Evolutionary conservation across 92 coral and sea anemone genomes (phyloP), one percentile per base, ranked within the genome.

Genomic region (Siderastrea radians): DNA sequence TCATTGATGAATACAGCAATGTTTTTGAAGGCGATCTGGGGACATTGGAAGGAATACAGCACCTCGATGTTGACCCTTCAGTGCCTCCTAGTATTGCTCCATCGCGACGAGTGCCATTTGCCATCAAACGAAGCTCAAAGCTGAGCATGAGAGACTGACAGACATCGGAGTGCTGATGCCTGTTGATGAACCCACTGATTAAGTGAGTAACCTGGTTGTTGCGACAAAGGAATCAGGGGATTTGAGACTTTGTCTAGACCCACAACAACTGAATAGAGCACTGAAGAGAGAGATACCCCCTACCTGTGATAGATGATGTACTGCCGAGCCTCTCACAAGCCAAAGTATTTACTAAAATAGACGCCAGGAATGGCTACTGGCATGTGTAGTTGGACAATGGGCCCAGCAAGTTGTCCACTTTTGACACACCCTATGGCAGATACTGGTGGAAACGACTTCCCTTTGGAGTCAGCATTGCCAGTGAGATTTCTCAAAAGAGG

Each of bases 271-370:
- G 26, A 88, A 88, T 61, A 74, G 63, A 48, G 90, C 87, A 53
- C 81, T 86, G 4, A 87, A 84, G 77, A 65, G 89, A 93, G 63
- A 72, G 91, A 44, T 86, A 89, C n/a, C 93, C 84, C 10, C 47
- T 89, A 17, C 89, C 91, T 3, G 87, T 90, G 10, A 74, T 93
- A 55, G 96, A 93, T 4, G 90, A 93, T 55, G 85, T 90, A 16
- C 79, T 93, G 0, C 61, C 47, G 43, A 55, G n/a, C n/a, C n/a
- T n/a, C n/a, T n/a, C n/a, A n/a, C n/a, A n/a, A n/a, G n/a, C n/a
- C n/a, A n/a, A n/a, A n/a, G n/a, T n/a, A n/a, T n/a, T n/a, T n/a
- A n/a, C n/a, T n/a, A n/a, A n/a, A n/a, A n/a, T n/a, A n/a, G n/a
- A n/a, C n/a, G n/a, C n/a, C n/a, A n/a, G n/a, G n/a, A n/a, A n/a